These are phyloP conservation scores for Sepiola atlantica DNA, from an alignment of 2,888 invertebrate genomes.

Conservation along the genomic window DNA sequence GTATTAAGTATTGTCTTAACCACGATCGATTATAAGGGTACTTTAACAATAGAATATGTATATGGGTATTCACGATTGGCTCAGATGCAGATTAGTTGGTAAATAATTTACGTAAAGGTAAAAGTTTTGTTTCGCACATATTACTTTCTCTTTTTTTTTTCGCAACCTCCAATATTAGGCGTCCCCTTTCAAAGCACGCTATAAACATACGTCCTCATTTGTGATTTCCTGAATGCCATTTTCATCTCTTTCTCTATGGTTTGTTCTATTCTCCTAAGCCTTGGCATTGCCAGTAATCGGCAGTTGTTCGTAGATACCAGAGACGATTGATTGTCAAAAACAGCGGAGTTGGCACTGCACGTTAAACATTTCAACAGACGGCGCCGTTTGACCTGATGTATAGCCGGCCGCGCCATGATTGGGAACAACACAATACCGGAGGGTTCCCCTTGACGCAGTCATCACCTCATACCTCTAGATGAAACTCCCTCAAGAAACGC, in stretches of 20 bases:
- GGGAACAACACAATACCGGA: not conserved
- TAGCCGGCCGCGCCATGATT: not conserved
- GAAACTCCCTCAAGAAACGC: not conserved
- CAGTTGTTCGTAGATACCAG: not conserved
- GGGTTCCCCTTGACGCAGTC: not conserved
- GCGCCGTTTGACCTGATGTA: not conserved
- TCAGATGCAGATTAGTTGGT: not conserved
- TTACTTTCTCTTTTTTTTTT: not conserved
- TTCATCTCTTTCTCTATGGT: not conserved
- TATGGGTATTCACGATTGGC: not conserved
- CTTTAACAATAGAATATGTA: too few species aligned
- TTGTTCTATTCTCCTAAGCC: too few species aligned
- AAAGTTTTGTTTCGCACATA: not conserved
- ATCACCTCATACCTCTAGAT: not conserved
- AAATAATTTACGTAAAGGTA: not conserved
- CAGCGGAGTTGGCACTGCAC: not conserved
- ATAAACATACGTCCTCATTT: not conserved
- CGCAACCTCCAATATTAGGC: not conserved
- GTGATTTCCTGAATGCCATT: not conserved
- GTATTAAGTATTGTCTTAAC: too few species aligned
- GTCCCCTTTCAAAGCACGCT: not conserved
- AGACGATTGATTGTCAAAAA: not conserved
- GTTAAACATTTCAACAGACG: not conserved
- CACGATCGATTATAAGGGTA: too few species aligned
- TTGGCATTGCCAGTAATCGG: not conserved